These are phyloP conservation scores for Tetragnatha montana DNA, from an alignment of 2,888 invertebrate species.

Conservation along the genomic window DNA sequence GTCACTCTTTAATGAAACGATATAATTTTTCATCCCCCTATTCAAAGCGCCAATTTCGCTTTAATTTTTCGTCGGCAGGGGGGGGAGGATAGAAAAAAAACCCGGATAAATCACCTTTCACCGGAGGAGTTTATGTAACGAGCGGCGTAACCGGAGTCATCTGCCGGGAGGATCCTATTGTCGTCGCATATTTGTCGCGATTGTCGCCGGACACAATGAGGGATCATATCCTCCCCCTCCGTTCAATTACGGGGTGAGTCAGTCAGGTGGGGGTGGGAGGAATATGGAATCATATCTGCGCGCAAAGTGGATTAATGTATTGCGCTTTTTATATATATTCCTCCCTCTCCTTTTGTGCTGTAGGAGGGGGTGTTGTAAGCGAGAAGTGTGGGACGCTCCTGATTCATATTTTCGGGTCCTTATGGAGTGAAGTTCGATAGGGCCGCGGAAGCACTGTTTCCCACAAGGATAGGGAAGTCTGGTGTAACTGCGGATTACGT, in stretches of 20 bases:
- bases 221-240: slow-evolving; percentile 45
- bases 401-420: slow-evolving; percentile 10
- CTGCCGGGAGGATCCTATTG: slow-evolving; percentile 39
- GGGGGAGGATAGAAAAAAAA: neutral
- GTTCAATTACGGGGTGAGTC: slow-evolving; percentile 49
- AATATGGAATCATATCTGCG: slow-evolving; percentile 62
- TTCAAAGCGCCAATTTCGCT: slow-evolving; percentile 26
- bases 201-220: slow-evolving; percentile 52
- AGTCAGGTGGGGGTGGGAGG: slow-evolving; percentile 27
- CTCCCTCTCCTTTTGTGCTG: neutral
- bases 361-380: neutral
- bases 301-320: neutral
- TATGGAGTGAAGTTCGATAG: neutral
- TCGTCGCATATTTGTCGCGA: slow-evolving; percentile 58
- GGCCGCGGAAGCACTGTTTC: no score
- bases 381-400: neutral
- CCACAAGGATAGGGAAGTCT: no score
- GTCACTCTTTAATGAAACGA: slow-evolving; percentile 17
- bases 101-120: neutral
- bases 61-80: neutral
- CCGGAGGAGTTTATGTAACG: neutral
- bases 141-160: slow-evolving; percentile 48
- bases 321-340: neutral
- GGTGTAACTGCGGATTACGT: no score
- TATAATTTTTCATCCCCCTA: slow-evolving; percentile 54